Base-by-base conservation (phyloP, 2,888 invertebrate genomes). In the Drosophila mimica region DNA sequence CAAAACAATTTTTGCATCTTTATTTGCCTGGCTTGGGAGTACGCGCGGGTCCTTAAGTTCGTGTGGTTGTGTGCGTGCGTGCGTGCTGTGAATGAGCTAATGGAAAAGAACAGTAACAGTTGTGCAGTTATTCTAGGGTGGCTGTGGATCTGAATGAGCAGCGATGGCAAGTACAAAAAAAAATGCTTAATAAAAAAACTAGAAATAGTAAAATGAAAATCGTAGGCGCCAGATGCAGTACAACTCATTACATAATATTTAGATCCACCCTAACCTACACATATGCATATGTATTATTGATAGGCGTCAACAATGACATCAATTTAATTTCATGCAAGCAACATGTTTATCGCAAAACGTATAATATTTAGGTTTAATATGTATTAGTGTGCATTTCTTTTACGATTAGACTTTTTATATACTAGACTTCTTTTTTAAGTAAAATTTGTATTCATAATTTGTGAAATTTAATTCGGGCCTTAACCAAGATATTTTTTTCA, bases 31-130 rank as follows among this genome's bases (percentile, higher is more conserved):
- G 53, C 65, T 57, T 54, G 25, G 25, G 25, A 25, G 25, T 25
- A 25, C 25, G 25, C 25, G 57, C 63, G 31, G 38, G 65, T 59
- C 46, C 20, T 13, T 20, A 20, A 62, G 63, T 54, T 53, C 65
- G 60, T 54, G 60, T 65, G 31, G 31, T 58, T 59, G 60, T 54
- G 49, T 74, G 49, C 46, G 51, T 63, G 49, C 48, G 75, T 75
- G 49, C 48, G 75, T 75, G 25, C 25, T 25, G 33, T 74, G 70
- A 79, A 63, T 77, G 75, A 57, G 31, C 28, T 36, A 43, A 28
- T 48, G 54, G 65, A 54, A 17, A 13, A 71, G 56, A 40, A 46
- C 8, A 25, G 8, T 49, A 8, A 49, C 28, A 49, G 25, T 25
- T 46, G 25, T 15, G 25, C 46, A 25, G 20, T 46, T 25, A 15